Evolutionary conservation across 2,113 vertebrate species (phyloP), one percentile per base, ranked within the genome.

Genomic region (Dromaius novaehollandiae): DNA sequence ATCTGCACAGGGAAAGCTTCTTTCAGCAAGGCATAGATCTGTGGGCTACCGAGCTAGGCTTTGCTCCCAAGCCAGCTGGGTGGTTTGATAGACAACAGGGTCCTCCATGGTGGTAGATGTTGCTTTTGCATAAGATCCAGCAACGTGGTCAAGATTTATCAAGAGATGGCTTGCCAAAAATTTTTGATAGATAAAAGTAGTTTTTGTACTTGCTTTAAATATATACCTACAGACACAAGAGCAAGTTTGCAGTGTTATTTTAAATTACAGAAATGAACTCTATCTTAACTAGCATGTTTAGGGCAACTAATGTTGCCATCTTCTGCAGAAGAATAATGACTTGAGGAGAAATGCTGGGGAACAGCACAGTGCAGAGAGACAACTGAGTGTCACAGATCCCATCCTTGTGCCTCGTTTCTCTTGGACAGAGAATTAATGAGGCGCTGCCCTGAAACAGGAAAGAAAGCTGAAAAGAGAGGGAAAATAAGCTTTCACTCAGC

Each of bases 401-500:
- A 9, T 86, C 80, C 40, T 78, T 46, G 73, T 86, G 55, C 80
- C 88, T 86, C 50, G 34, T 93, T 96, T 78, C 80, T 71, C 89
- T 88, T 93, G 92, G 88, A 86, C 89, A 48, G 60, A 71, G 53
- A 55, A 38, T 80, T 93, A 94, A 93, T 86, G 87, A 91, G 85
- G 60, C 4, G 1, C 80, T 94, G 76, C 32, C 64, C 79, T 88
- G 79, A 71, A 88, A 94, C 42, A 71, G 5, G 4, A 90, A 91
- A 82, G 58, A 40, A 81, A 74, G 30, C 75, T 78, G 71, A 78
- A 95, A 95, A 89, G 51, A 82, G 58, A 82, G 38, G 70, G n/a
- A 90, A 96, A 97, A 93, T 93, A 68, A 90, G 68, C 68, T 94
- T 95, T 96, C 82, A 78, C 38, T 95, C 87, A 81, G 64, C 10